Base-by-base conservation (phyloP, 2,797 vertebrate genomes). In the Buphagus erythrorhynchus region DNA sequence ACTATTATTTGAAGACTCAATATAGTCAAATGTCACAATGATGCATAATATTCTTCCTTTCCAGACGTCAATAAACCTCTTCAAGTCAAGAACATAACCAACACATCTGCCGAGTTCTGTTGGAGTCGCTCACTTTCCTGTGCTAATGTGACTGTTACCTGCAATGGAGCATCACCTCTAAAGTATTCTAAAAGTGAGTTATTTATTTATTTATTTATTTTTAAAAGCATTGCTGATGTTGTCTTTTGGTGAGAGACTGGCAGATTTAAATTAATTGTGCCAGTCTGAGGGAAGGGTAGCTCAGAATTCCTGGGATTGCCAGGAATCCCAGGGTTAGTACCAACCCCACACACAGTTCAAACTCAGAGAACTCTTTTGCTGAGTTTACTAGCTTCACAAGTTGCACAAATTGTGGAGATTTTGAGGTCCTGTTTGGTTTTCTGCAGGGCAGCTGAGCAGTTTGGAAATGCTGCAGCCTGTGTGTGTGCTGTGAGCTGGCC, bases 1-100 rank as follows among this genome's bases (percentile, higher is more conserved):
- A 38, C 13, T 26, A 5, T 24, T 38, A 22, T 76, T 90, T 71
- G 71, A 88, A 80, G 43, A 67, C 20, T 69, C 20, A 18, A 0
- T 63, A 38, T 17, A 71, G 24, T 9, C 24, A 52, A 52, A 2
- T 67, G 40, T 74, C 48, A 89, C 24, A 76, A 24, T 79, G 15
- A 59, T n/a, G 9, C 38, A 19, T 21, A n/a, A 42, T 77, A 38
- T 77, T 73, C 61, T 90, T 85, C 29, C 16, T 77, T 93, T 94
- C 33, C 85, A 96, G 95, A 28, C 0, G 1, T 4, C 0, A 0
- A 0, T 3, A 0, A 16, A 4, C 3, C 0, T 74, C 7, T 87
- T 5, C 0, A 1, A 13, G 10, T 48, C 20, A 0, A 0, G 2
- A 0, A 2, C 0, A 0, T 0, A 38, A 4, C 0, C 4, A 0